A percentile compares a stretch with the other conserved stretches of the same genome.
phyloP scores from a whole-genome alignment of 2,888 invertebrate genomes.

The Leptogaster cylindrica region DNA sequence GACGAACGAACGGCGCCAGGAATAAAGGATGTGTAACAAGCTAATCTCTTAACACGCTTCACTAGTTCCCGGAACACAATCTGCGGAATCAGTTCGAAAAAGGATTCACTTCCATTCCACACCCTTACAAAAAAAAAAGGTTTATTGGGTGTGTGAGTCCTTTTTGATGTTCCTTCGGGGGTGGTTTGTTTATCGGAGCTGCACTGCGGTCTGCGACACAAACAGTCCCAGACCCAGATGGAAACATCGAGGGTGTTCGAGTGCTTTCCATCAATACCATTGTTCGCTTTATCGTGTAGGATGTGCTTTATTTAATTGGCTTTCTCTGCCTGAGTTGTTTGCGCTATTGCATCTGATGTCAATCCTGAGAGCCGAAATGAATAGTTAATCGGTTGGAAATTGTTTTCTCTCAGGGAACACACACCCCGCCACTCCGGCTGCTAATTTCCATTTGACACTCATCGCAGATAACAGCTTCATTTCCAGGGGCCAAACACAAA shows the following conservation, averaged over 20 bases:
- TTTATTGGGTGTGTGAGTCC: constrained; percentile 6
- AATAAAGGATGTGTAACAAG: constrained; percentile 32
- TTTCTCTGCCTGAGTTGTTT: constrained; percentile 36
- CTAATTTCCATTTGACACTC: constrained; percentile 18
- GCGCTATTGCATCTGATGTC: constrained; percentile 12
- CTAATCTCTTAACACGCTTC: constrained; percentile 45
- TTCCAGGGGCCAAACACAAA: too few relatives aligned
- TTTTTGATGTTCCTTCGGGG: constrained; percentile 44
- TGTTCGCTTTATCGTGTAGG: constrained; percentile 1
- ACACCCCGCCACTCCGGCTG: not conserved
- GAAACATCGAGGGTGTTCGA: not conserved
- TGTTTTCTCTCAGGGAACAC: constrained; percentile 32
- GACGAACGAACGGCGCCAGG: not conserved
- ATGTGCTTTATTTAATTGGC: constrained; percentile 43
- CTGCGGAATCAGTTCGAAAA: constrained; percentile 37
- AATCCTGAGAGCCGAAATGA: constrained; percentile 38
- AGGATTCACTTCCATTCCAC: constrained; percentile 39
- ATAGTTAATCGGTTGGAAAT: constrained; percentile 47
- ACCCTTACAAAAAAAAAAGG: constrained; percentile 2
- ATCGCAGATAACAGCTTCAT: constrained; percentile 27
- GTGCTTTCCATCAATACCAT: not conserved
- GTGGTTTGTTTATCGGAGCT: constrained; percentile 34
- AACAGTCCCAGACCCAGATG: not conserved
- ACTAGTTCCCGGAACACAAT: constrained; percentile 37
- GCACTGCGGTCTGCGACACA: constrained; percentile 29